Conservation (phyloP, 2,888 invertebrate genomes). For the Crioceris asparagi region DNA sequence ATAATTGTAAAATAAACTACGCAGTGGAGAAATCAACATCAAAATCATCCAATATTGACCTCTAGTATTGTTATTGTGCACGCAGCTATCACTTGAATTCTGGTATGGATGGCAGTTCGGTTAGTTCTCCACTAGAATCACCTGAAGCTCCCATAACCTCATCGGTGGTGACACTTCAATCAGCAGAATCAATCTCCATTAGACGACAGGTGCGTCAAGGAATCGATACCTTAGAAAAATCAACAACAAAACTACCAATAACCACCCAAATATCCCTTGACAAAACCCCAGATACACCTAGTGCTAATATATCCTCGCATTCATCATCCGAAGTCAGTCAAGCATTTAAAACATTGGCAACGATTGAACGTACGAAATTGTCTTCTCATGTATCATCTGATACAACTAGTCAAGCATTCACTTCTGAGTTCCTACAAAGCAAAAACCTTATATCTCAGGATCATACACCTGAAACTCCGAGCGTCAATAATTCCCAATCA, state of each 20-base stretch:
- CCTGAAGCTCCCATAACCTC: slow-evolving; percentile 61
- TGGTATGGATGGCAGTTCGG: slow-evolving; percentile 63
- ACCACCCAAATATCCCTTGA: slow-evolving; percentile 19
- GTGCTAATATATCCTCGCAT: slow-evolving; percentile 47
- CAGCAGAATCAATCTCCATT: slow-evolving; percentile 48
- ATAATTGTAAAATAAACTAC: too few relatives aligned
- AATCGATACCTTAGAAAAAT: slow-evolving; percentile 14
- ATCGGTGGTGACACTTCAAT: slow-evolving; percentile 54
- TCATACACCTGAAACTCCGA: slow-evolving; percentile 57
- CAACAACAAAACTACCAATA: slow-evolving; percentile 11
- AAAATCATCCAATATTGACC: too few relatives aligned
- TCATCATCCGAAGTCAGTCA: slow-evolving; percentile 30
- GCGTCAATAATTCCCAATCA: slow-evolving; percentile 47
- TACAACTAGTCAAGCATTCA: slow-evolving; percentile 3
- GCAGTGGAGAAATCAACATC: too few relatives aligned
- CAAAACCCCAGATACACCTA: slow-evolving; percentile 57
- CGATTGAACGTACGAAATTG: too few relatives aligned
- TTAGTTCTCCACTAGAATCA: slow-evolving; percentile 75
- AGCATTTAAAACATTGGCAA: too few relatives aligned
- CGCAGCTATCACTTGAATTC: slow-evolving; percentile 73
- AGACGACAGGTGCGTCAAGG: slow-evolving; percentile 39
- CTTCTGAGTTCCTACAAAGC: not conserved
- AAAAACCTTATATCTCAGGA: slow-evolving; percentile 5
- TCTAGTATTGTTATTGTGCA: slow-evolving; percentile 28
- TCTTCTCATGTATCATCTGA: too few relatives aligned